These are phyloP conservation scores for Lycia hirtaria DNA, from an alignment of 2,888 invertebrate species.

Conservation along the genomic window DNA sequence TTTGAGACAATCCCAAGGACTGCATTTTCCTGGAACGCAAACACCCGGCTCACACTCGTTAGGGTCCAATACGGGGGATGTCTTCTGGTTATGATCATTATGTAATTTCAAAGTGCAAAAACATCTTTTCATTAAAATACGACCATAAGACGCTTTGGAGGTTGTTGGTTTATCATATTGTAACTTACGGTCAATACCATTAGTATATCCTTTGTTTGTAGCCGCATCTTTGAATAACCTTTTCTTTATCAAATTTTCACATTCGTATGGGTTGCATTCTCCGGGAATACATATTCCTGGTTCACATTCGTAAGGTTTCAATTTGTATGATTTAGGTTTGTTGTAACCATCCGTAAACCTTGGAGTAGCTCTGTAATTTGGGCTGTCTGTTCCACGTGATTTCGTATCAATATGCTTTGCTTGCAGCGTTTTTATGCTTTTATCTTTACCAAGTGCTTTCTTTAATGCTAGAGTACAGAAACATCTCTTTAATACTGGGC, in stretches of 20 bases:
- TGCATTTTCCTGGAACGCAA: slow-evolving; percentile 51
- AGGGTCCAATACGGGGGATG: slow-evolving; percentile 37
- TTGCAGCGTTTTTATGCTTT: background rate
- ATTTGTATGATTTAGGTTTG: background rate
- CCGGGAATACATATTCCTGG: slow-evolving; percentile 52
- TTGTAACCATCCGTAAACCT: background rate
- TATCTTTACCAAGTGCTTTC: slow-evolving; percentile 34
- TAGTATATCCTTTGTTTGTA: background rate
- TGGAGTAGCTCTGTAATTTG: background rate
- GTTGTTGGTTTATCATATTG: background rate
- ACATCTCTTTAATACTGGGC: slow-evolving; percentile 50
- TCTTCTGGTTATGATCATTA: background rate
- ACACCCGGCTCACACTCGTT: slow-evolving; percentile 56
- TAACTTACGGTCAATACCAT: background rate
- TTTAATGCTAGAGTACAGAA: slow-evolving; percentile 52
- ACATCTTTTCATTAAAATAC: slow-evolving; percentile 1
- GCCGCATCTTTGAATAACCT: slow-evolving; percentile 30
- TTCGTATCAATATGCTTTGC: background rate
- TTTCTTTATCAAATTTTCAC: slow-evolving; percentile 48
- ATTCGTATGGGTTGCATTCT: slow-evolving; percentile 50
- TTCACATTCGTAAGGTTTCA: slow-evolving; percentile 52
- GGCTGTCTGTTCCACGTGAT: slow-evolving; percentile 2
- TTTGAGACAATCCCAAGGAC: slow-evolving; percentile 50
- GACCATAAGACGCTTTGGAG: background rate
- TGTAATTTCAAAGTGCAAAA: background rate